Conservation (phyloP, 1,140 invertebrate genomes). For the Uloborus diversus region DNA sequence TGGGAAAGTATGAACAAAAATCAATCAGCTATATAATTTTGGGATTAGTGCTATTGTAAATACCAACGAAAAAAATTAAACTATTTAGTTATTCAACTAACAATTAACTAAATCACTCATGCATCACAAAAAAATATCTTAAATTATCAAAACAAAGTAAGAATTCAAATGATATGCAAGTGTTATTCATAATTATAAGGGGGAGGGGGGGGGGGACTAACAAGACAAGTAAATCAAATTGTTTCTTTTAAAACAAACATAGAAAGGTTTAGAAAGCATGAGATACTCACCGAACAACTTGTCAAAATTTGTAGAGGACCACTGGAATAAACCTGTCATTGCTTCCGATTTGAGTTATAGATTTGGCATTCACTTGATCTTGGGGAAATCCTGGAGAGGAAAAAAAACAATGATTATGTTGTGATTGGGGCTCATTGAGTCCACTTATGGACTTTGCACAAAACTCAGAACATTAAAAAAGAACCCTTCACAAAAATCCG, state of each 20-base stretch:
- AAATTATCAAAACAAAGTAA: neutral
- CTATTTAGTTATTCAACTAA: neutral
- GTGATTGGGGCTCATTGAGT: too few species aligned
- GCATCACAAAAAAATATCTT: neutral
- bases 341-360: too few species aligned
- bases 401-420: too few species aligned
- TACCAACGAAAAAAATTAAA: neutral
- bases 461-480: too few species aligned
- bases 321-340: constrained; percentile 17
- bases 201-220: neutral
- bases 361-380: too few species aligned
- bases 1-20: neutral
- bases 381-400: too few species aligned
- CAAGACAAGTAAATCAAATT: neutral
- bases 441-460: too few species aligned
- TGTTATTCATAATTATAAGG: neutral
- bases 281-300: constrained; percentile 35
- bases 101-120: neutral
- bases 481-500: too few species aligned
- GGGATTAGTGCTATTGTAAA: neutral
- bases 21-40: neutral
- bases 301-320: constrained; percentile 23
- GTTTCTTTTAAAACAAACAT: neutral
- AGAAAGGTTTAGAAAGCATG: neutral
- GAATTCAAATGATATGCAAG: neutral